Percentiles rank a stretch among this genome's conserved stretches.
These are phyloP conservation scores for Petrosia ficiformis DNA, from an alignment of 37 sponge, comb jelly and placozoan species.

Conservation along the genomic window DNA sequence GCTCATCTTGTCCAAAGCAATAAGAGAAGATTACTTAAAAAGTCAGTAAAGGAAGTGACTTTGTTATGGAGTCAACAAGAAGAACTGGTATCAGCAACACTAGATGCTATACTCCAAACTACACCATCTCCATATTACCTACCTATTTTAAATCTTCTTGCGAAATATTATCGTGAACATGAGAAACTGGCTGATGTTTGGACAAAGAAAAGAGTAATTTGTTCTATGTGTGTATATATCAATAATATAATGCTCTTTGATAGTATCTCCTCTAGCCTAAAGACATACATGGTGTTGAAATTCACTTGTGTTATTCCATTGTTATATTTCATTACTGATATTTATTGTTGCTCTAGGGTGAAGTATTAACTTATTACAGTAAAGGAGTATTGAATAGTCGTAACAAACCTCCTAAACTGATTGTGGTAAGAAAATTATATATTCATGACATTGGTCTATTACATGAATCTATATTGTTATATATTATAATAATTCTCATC, in stretches of 20 bases:
- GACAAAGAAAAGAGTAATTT: not conserved
- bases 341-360: conserved; percentile 7
- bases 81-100: not conserved
- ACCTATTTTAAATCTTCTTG: not conserved
- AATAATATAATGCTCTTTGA: not conserved
- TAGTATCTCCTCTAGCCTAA: not conserved
- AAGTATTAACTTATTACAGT: conserved; percentile 2
- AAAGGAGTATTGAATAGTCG: conserved; percentile 11
- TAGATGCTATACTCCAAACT: not conserved
- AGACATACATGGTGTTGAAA: no score
- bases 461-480: no score
- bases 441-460: not conserved
- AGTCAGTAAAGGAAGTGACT: not conserved
- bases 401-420: not conserved
- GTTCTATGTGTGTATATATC: not conserved
- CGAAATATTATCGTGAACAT: not conserved
- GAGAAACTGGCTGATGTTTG: not conserved
- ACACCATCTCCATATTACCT: not conserved
- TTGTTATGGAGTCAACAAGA: not conserved
- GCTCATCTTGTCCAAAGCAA: no score
- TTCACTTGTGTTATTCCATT: not conserved
- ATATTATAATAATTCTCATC: no score
- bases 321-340: not conserved
- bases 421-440: conserved; percentile 1
- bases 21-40: no score